Evolutionary conservation across 1,140 invertebrate species (phyloP), one percentile per base, ranked within the genome.

Genomic region (Zaprionus lachaisei): DNA sequence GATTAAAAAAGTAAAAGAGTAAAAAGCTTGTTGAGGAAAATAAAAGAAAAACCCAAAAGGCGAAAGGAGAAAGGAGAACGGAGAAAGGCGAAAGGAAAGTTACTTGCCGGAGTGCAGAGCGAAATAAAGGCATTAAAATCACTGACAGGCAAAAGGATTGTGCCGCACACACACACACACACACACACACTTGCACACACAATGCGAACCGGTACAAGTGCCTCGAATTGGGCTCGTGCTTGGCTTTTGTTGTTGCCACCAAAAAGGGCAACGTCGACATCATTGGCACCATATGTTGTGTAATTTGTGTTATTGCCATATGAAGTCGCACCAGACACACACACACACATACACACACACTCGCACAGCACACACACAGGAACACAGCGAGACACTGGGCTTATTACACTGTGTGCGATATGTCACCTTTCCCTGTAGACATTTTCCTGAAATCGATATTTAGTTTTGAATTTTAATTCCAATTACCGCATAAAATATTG

Each of bases 221-320:
- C 62, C 41, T 28, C 26, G 22, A 20, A 34, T 57, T 69, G 28
- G 20, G 72, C 51, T 61, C 56, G 61, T 47, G 71, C 62, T 70
- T 44, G 41, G 60, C 63, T 66, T 76, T 79, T 81, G 77, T 76
- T 81, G 79, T 55, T 80, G 77, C 69, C 61, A 79, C 74, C 79
- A 80, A 91, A 90, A 91, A 91, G 80, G 81, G 76, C 83, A 89
- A 84, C 72, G 64, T 60, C 76, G 69, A 81, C 83, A 90, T 92
- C 91, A 92, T 92, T 92, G 91, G 91, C 83, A 92, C 91, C 90
- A 92, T 92, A 92, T 92, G 90, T 79, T 92, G 90, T 83, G 91
- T 92, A 92, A 92, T 92, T 92, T 92, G 90, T 92, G 90, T 92
- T 91, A 91, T 91, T 91, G 90, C 85, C 80, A 80, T 73, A 80